These are phyloP conservation scores for Temnopleurus reevesii DNA, from an alignment of 53 echinoderm and acorn worm genomes.

Conservation along the genomic window DNA sequence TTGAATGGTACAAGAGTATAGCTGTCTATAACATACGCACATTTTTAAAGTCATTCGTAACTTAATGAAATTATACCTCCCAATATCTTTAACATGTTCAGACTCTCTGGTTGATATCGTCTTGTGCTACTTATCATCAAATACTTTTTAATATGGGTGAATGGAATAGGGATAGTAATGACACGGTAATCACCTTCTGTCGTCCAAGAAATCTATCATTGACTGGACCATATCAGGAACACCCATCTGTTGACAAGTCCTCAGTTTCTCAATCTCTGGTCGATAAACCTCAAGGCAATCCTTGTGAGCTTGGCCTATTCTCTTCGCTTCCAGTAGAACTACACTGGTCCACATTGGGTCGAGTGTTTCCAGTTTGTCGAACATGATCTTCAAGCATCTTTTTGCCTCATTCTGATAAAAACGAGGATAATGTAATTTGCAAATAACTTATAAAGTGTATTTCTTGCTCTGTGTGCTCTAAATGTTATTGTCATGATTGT, in stretches of 20 bases:
- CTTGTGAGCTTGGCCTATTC: slow-evolving; percentile 76
- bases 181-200: slow-evolving; percentile 67
- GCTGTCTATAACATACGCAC: no score
- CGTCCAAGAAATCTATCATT: slow-evolving; percentile 89
- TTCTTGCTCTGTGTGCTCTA: no score
- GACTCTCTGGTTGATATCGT: neutral
- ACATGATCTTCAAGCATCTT: slow-evolving; percentile 68
- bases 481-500: no score
- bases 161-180: no score
- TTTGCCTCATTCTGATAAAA: slow-evolving; percentile 69
- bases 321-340: slow-evolving; percentile 83
- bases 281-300: slow-evolving; percentile 73
- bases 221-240: slow-evolving; percentile 76
- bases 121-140: no score
- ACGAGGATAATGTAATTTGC: no score
- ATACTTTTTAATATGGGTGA: no score
- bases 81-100: no score
- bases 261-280: slow-evolving; percentile 71
- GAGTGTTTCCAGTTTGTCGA: slow-evolving; percentile 66
- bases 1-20: no score
- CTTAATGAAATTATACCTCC: no score
- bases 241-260: slow-evolving; percentile 75
- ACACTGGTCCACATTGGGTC: slow-evolving; percentile 67
- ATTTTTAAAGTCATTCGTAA: no score
- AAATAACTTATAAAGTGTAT: no score